Evolutionary conservation across 2,888 invertebrate genomes (phyloP), one percentile per base, ranked within the genome.

Genomic region (Nomada flava): DNA sequence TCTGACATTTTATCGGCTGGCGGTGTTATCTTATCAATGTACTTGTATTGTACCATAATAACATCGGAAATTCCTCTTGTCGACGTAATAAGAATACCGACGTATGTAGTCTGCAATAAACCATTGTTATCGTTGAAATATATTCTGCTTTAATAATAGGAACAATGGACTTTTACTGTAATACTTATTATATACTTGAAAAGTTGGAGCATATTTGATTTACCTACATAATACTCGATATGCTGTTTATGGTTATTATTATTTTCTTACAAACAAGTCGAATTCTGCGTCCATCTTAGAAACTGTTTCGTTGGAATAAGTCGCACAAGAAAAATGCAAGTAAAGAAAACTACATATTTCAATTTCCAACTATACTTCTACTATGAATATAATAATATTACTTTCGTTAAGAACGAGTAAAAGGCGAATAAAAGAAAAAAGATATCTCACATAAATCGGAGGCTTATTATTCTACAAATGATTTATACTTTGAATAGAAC

Each of bases 21-120:
- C 53, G 7, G 53, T 10, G 36, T 53, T 67, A 67, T 67, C 67
- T 67, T 67, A 67, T 67, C 65, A n/a, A n/a, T 52, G n/a, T n/a
- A 9, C 15, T 11, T 15, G 13, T 47, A 63, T 44, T 47, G 47
- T 47, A 47, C 15, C 20, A 50, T 9, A 9, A n/a, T 26, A 26
- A 52, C 26, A 29, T 26, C 53, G 20, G 67, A 36, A 29, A 15
- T 13, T 67, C 29, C 52, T 36, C 23, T 52, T 20, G 15, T n/a
- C 18, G 36, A 53, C 15, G 36, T 1, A 52, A 53, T n/a, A 20
- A 20, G 11, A 53, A 36, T 20, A 36, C 15, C 47, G 47, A 47
- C 11, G 47, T 36, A 36, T 7, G 36, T 13, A 47, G 47, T 10
- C 47, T 47, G 15, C 15, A 47, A 15, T 13, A 47, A 47, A 47